Conservation (phyloP, 2,113 vertebrate genomes). For the Pterophyllum scalare region DNA sequence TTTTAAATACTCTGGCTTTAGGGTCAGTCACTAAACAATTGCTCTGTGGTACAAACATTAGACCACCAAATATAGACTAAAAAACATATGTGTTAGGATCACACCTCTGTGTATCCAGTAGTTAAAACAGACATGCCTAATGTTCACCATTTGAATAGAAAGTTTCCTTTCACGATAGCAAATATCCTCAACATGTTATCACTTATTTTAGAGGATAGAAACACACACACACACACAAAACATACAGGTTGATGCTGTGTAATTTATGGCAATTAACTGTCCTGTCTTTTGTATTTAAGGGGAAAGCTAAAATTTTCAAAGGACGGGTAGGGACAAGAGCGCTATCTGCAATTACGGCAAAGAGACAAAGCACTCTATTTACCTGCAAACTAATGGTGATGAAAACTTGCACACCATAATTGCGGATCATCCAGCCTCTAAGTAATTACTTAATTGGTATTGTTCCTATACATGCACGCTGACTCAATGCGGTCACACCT, state of each 20-base stretch:
- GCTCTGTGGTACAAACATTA: too few relatives aligned
- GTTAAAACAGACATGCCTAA: not conserved
- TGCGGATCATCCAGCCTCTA: constrained; percentile 55
- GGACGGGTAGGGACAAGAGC: constrained; percentile 37
- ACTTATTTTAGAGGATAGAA: not conserved
- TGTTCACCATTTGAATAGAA: too few relatives aligned
- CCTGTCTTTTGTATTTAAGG: constrained; percentile 34
- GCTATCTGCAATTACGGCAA: constrained; percentile 62
- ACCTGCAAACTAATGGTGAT: constrained; percentile 66
- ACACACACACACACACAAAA: not conserved
- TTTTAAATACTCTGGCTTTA: too few relatives aligned
- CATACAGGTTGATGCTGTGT: not conserved
- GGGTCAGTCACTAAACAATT: too few relatives aligned
- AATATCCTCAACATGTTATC: not conserved
- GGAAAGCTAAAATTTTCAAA: constrained; percentile 33
- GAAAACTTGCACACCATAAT: constrained; percentile 67
- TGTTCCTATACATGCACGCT: constrained; percentile 39
- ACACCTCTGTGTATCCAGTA: not conserved
- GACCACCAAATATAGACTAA: too few relatives aligned
- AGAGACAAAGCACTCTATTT: constrained; percentile 64
- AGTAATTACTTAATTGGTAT: constrained; percentile 75
- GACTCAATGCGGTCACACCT: constrained; percentile 40
- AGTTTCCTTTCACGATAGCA: not conserved
- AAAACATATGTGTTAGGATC: not conserved
- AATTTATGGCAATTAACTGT: constrained; percentile 49